Evolutionary conservation across 2,113 vertebrate genomes (phyloP).

Genomic region (Erinaceus europaeus): DNA sequence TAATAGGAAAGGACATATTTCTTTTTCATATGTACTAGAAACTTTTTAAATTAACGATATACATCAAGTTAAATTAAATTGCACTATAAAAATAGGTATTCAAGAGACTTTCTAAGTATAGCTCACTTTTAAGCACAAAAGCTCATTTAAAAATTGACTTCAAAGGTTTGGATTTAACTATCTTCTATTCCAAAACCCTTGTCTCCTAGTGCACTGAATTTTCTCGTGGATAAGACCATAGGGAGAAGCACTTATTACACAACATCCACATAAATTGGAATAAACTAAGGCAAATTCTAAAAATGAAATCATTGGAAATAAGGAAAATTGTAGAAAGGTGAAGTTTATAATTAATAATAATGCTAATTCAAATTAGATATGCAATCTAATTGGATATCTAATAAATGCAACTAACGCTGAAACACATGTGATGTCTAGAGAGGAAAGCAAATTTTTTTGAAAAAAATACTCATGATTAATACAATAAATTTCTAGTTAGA

Average conservation of each 20-base stretch:
- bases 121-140: not conserved
- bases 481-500: constrained; percentile 38
- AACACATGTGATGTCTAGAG: not conserved
- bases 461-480: constrained; percentile 66
- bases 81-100: not conserved
- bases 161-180: not conserved
- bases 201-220: not conserved
- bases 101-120: not conserved
- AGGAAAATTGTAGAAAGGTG: not conserved
- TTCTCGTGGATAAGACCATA: not conserved
- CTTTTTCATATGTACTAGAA: not conserved
- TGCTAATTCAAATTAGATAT: not conserved
- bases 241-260: constrained; percentile 36
- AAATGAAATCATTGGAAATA: constrained; percentile 31
- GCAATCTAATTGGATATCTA: not conserved
- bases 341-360: not conserved
- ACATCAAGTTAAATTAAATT: not conserved
- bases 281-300: not conserved
- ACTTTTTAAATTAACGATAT: too few species aligned
- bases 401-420: not conserved
- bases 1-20: not conserved
- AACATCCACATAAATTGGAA: not conserved
- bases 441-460: constrained; percentile 51
- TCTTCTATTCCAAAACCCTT: not conserved
- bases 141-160: not conserved